Evolutionary conservation across 2,797 vertebrate genomes (phyloP), one percentile per base, ranked within the genome.

Genomic region (Poeciliopsis infans): DNA sequence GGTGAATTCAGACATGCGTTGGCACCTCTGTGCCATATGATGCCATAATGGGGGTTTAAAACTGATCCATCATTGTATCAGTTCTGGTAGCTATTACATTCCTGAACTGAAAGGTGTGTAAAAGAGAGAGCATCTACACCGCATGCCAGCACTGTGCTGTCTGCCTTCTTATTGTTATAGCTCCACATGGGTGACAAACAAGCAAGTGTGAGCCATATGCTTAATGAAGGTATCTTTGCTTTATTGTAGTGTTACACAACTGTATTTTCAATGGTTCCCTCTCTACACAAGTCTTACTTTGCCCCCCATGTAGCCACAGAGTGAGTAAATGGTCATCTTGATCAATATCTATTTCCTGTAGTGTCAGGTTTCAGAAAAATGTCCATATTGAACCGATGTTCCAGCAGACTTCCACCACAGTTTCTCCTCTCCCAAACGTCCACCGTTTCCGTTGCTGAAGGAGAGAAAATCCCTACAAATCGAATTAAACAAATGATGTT

Each of bases 341-440:
- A 96, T 94, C 93, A 93, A 84, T 90, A 94, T 92, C 92, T 93
- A 93, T 92, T 95, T 96, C 95, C 90, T 95, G 94, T 91, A 85
- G 94, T 93, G 92, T 95, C 90, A 73, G 88, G 88, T 96, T 95
- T 91, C 95, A 95, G 94, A 95, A 94, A 95, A 94, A 95, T 95
- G 93, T 93, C 87, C 91, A 91, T 94, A 95, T 95, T 95, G 94
- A 95, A 93, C 93, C 93, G 86, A 90, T 89, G 92, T 94, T 94
- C 95, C 91, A 94, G 90, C 91, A 93, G 89, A 91, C 94, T 94
- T 85, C 79, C 92, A 93, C 85, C 86, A 78, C 90, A 91, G 31
- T 87, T 93, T 92, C 87, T 89, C 68, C 84, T 89, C 91, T 88
- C 85, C 53, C 79, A 80, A 81, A 82, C 83, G 16, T 76, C 78